phyloP scores from a whole-genome alignment of 2,888 invertebrate species.

The Rhingia campestris region DNA sequence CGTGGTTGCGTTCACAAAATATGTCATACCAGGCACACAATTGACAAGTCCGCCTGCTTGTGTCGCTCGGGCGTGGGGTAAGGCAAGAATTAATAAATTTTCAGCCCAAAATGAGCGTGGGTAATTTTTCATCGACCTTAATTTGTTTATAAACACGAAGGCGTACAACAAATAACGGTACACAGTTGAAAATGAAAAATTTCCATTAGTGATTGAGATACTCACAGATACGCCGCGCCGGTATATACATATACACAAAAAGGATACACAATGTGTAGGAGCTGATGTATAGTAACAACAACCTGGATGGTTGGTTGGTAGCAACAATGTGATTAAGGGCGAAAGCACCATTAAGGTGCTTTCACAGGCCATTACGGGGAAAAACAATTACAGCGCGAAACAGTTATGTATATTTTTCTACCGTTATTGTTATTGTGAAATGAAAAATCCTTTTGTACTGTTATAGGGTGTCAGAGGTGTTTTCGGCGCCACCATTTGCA shows the following conservation, averaged over 20 bases:
- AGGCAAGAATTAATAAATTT: conserved; percentile 47
- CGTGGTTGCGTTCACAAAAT: not conserved
- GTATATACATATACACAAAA: not conserved
- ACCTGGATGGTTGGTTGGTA: conserved; percentile 18
- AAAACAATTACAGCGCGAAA: conserved; percentile 72
- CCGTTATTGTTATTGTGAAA: conserved; percentile 67
- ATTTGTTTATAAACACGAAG: conserved; percentile 64
- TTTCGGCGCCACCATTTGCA: conserved; percentile 8
- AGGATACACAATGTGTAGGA: no score
- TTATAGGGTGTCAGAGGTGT: not conserved
- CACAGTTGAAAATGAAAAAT: conserved; percentile 56
- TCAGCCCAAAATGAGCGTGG: conserved; percentile 51
- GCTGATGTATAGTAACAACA: no score
- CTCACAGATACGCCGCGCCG: conserved; percentile 10
- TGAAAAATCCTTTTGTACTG: conserved; percentile 64
- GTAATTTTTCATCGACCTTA: conserved; percentile 68
- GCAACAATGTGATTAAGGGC: conserved; percentile 71
- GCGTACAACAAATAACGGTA: conserved; percentile 34
- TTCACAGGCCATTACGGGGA: conserved; percentile 71
- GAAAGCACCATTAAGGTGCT: conserved; percentile 73
- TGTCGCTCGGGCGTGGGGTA: not conserved
- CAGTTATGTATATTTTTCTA: conserved; percentile 66
- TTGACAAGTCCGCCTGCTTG: not conserved
- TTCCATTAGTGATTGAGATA: conserved; percentile 69
- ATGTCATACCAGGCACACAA: not conserved